Base-by-base conservation (phyloP, 2,113 vertebrate genomes). In the Poecilia latipinna region DNA sequence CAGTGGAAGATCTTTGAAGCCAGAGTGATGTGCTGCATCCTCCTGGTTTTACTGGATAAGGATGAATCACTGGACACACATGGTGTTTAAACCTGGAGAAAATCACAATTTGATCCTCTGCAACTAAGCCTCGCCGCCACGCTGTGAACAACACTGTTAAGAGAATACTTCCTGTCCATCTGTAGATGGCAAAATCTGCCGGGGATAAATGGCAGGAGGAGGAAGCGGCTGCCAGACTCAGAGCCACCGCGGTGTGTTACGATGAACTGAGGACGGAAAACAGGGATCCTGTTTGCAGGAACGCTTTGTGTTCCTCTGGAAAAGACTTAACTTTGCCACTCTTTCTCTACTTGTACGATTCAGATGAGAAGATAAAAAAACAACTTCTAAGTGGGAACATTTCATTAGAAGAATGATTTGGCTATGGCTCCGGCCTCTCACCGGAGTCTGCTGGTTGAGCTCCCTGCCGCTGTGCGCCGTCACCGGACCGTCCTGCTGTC, bases 91-190 rank as follows among this genome's bases (percentile, higher is more conserved):
- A 66, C 61, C 73, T 71, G 72, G 68, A 73, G 70, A 76, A 33
- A 76, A 22, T 35, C 19, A 57, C 35, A 11, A 61, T 78, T 29
- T n/a, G 57, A 66, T 66, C 35, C 51, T 22, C 68, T 82, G 32
- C 57, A 37, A 67, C 26, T 17, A 54, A 78, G 69, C 63, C 33
- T 70, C 4, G 2, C 66, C 65, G 57, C 64, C 57, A 26, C 28
- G 26, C 28, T 33, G 26, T 5, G 61, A 72, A 74, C 66, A 82
- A 72, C 79, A 66, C 65, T 54, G 65, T 70, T 76, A 70, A 74
- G 24, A 75, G 68, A 81, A 83, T 70, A 82, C 79, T 85, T 85
- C 80, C 80, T 82, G 82, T 82, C 78, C 80, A 81, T 81, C 80
- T 85, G 72, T 66, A 61, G 65, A 78, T 51, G 31, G 60, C 72